Evolutionary conservation across 1,140 invertebrate species (phyloP).

Genomic region (Pachyrhynchus sulphureomaculatus): DNA sequence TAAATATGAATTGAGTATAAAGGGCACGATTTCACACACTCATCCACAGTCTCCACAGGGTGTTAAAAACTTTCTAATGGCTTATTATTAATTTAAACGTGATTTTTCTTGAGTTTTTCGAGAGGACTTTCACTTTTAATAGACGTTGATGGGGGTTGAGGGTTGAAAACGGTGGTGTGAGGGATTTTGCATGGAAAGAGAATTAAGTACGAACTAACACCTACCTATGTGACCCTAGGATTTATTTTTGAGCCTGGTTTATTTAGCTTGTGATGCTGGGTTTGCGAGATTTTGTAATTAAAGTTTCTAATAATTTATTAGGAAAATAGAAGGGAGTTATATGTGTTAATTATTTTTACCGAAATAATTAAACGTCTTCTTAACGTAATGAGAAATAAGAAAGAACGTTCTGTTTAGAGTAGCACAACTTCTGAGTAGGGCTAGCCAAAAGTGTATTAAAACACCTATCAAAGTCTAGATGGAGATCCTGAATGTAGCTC

Average conservation of each 20-base stretch:
- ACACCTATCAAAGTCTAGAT: no score
- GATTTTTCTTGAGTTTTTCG: conserved; percentile 31
- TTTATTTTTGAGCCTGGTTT: conserved; percentile 7
- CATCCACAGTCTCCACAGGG: neutral
- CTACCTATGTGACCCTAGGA: neutral
- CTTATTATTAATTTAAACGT: conserved; percentile 24
- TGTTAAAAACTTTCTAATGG: conserved; percentile 26
- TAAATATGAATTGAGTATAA: no score
- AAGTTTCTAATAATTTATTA: no score
- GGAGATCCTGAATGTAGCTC: no score
- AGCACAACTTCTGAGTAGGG: no score
- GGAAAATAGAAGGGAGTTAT: no score
- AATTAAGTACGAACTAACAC: conserved; percentile 11
- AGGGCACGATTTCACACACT: conserved; percentile 6
- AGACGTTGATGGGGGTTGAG: conserved; percentile 32
- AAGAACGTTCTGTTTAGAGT: no score
- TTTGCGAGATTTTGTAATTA: no score
- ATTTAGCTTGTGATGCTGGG: neutral
- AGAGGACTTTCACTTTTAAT: conserved; percentile 21
- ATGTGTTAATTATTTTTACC: no score
- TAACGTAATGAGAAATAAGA: no score
- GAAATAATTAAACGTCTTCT: no score
- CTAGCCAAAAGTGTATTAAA: no score
- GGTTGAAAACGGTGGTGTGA: conserved; percentile 26
- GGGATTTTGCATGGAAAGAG: conserved; percentile 14